Conservation (phyloP, 2,888 invertebrate species). For the Apeira syringaria region DNA sequence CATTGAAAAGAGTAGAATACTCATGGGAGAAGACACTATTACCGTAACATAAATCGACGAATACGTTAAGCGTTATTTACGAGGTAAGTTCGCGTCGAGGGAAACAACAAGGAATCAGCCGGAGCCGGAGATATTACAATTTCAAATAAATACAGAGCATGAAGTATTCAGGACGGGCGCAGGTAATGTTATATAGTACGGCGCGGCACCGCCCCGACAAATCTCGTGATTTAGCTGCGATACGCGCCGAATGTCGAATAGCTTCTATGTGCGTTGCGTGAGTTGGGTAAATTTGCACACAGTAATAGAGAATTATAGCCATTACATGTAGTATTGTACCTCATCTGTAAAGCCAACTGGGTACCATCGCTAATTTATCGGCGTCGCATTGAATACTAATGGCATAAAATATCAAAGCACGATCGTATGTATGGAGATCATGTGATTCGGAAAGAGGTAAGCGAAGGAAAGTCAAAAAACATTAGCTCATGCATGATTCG, state of each 20-base stretch:
- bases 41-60: conserved; percentile 69
- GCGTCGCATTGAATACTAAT: conserved; percentile 23
- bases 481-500: conserved; percentile 32
- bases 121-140: conserved; percentile 78
- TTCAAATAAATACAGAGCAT: conserved; percentile 81
- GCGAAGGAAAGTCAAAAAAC: conserved; percentile 17
- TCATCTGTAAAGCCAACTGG: conserved; percentile 25
- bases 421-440: conserved; percentile 22
- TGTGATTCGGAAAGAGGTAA: conserved; percentile 12
- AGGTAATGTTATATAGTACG: conserved; percentile 79
- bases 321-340: conserved; percentile 44
- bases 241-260: conserved; percentile 79
- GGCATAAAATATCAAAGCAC: conserved; percentile 21
- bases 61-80: conserved; percentile 75
- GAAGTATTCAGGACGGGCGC: conserved; percentile 79
- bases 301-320: conserved; percentile 74
- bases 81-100: conserved; percentile 66
- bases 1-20: conserved; percentile 39
- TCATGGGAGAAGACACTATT: conserved; percentile 58
- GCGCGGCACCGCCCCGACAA: conserved; percentile 75
- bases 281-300: conserved; percentile 76
- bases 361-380: conserved; percentile 23
- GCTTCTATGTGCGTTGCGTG: conserved; percentile 74
- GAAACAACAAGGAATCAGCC: conserved; percentile 75
- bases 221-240: conserved; percentile 81